Evolutionary conservation across 2,113 vertebrate species (phyloP).

Genomic region (Oncorhynchus clarkii): DNA sequence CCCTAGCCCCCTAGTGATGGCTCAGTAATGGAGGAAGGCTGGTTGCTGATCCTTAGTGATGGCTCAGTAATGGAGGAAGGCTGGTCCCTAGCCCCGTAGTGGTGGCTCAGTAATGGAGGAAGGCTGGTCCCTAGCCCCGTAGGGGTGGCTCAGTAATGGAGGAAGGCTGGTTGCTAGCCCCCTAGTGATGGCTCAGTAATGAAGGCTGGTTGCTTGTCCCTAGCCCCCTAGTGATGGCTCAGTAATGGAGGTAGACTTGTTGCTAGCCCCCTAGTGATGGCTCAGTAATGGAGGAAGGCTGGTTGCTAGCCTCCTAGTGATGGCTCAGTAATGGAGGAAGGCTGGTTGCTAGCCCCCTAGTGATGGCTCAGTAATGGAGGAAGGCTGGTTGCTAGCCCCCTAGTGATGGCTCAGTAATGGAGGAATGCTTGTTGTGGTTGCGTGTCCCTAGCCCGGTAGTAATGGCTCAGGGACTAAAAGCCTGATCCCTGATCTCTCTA

Average conservation of each 20-base stretch:
- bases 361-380: too few relatives aligned
- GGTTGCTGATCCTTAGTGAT: too few relatives aligned
- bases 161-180: neutral
- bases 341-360: too few relatives aligned
- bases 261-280: neutral
- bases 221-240: too few relatives aligned
- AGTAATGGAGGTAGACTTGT: neutral
- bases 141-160: neutral
- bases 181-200: neutral
- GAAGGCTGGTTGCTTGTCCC: neutral
- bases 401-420: too few relatives aligned
- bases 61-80: too few relatives aligned
- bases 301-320: neutral
- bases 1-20: too few relatives aligned
- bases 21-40: too few relatives aligned
- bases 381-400: too few relatives aligned
- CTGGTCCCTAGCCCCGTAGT: too few relatives aligned
- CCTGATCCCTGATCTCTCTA: conserved; percentile 51
- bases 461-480: neutral
- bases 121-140: neutral
- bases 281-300: neutral
- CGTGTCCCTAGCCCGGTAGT: neutral
- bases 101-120: neutral
- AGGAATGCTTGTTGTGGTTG: too few relatives aligned
- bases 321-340: neutral